Base-by-base conservation (phyloP, 1,140 invertebrate genomes). In the Bombus superbus region DNA sequence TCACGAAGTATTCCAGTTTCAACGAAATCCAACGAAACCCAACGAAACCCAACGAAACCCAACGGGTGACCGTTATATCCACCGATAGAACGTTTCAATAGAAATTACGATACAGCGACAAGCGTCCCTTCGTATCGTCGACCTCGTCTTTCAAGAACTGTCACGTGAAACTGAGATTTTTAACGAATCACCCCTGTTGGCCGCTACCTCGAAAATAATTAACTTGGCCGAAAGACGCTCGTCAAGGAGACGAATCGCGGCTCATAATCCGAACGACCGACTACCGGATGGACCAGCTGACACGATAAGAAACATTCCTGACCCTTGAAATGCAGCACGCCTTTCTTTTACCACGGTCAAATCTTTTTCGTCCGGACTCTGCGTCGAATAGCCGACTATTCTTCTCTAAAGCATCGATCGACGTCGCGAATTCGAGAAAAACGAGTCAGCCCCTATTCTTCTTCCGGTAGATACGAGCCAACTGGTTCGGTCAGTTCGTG, bases 231-330 rank as follows among this genome's bases (percentile, higher is more conserved):
- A 13, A n/a, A 9, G n/a, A 5, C 32, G 78, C 11, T 72, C 83
- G 57, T 53, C 40, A 47, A 71, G 64, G n/a, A 78, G 57, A 84
- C 74, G 69, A 79, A 86, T 85, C 71, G n/a, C 79, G n/a, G 44
- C 28, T 62, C 62, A 75, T 81, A 85, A 81, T 40, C 79, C 59
- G 25, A 44, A 28, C 57, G 57, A 32, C 28, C 59, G 10, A 62
- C 53, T 62, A 68, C 44, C 47, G 44, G 59, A 74, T 85, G 83
- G 78, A 38, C 78, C 84, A 85, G 84, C 84, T 85, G 84, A 81
- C 84, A 81, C 79, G 71, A 85, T 85, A 85, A 85, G 81, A 85
- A 85, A 81, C 79, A 85, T 81, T 69, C 78, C 59, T 85, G 82
- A 42, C 83, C 84, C 44, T 75, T 38, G 69, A 69, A 87, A 57